Percentiles rank a stretch among this genome's conserved stretches.
These are phyloP conservation scores for Bostrychus sinensis DNA, from an alignment of 2,113 vertebrate genomes.

Conservation along the genomic window DNA sequence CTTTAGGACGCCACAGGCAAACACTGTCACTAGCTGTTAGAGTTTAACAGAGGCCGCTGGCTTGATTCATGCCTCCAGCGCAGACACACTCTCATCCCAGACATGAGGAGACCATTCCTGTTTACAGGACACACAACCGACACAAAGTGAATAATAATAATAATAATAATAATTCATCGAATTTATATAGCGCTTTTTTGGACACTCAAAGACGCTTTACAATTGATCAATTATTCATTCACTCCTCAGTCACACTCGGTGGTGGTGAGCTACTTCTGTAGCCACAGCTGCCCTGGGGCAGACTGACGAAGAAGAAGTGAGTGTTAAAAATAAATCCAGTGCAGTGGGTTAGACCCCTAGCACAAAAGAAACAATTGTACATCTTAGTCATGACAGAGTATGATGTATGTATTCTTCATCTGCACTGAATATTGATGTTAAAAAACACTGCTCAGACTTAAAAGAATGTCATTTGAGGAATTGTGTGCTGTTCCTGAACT, in stretches of 20 bases:
- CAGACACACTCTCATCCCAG: slow-evolving; percentile 30
- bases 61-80: slow-evolving; percentile 62
- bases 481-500: neutral
- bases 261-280: too few species aligned
- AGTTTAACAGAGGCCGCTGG: slow-evolving; percentile 54
- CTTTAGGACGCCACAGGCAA: slow-evolving; percentile 64
- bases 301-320: slow-evolving; percentile 37
- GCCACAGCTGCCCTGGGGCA: too few species aligned
- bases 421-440: neutral
- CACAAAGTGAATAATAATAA: too few species aligned
- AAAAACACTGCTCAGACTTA: slow-evolving; percentile 10
- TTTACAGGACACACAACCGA: slow-evolving; percentile 50
- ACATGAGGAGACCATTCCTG: slow-evolving; percentile 46
- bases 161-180: too few species aligned
- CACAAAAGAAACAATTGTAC: slow-evolving; percentile 28
- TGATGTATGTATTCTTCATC: neutral
- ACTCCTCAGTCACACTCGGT: too few species aligned
- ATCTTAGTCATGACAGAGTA: slow-evolving; percentile 25
- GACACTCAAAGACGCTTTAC: too few species aligned
- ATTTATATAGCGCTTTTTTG: too few species aligned
- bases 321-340: slow-evolving; percentile 61
- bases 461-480: slow-evolving; percentile 4
- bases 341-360: slow-evolving; percentile 26
- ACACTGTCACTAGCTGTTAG: slow-evolving; percentile 72
- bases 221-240: too few species aligned